Evolutionary conservation across 1,140 invertebrate genomes (phyloP).

Genomic region (Pentalonia nigronervosa): DNA sequence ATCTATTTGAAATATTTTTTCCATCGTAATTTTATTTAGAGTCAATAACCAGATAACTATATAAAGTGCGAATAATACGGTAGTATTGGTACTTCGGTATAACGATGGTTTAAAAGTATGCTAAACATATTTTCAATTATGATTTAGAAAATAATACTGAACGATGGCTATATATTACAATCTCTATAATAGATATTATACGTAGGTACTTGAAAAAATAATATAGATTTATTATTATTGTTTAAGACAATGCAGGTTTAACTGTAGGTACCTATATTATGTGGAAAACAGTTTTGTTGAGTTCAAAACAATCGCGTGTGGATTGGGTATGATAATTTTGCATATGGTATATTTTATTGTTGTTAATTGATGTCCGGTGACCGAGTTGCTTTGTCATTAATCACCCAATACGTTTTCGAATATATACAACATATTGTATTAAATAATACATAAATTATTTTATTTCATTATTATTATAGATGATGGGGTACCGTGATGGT

Average conservation of each 20-base stretch:
- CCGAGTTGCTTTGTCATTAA: neutral
- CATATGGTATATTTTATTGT: neutral
- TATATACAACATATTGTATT: neutral
- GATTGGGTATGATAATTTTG: neutral
- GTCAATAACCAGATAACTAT: neutral
- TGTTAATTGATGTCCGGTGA: slow-evolving; percentile 4
- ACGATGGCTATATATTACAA: neutral
- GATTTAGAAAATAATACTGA: neutral
- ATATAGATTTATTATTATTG: too few species aligned
- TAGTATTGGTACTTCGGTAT: too few species aligned
- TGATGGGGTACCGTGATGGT: neutral
- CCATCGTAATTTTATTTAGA: too few species aligned
- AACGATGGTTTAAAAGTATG: too few species aligned
- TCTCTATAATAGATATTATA: too few species aligned
- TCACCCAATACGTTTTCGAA: neutral
- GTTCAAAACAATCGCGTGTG: neutral
- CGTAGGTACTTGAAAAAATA: too few species aligned
- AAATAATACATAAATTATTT: neutral
- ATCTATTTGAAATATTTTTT: neutral
- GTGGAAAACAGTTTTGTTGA: neutral
- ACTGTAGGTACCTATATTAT: neutral
- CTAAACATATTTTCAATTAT: neutral
- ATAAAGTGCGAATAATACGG: neutral
- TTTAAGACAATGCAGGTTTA: too few species aligned
- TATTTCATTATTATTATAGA: neutral